Percentiles rank a stretch among this genome's conserved stretches.
phyloP scores from a whole-genome alignment of 1,140 invertebrate genomes.

The Trachymyrmex septentrionalis region DNA sequence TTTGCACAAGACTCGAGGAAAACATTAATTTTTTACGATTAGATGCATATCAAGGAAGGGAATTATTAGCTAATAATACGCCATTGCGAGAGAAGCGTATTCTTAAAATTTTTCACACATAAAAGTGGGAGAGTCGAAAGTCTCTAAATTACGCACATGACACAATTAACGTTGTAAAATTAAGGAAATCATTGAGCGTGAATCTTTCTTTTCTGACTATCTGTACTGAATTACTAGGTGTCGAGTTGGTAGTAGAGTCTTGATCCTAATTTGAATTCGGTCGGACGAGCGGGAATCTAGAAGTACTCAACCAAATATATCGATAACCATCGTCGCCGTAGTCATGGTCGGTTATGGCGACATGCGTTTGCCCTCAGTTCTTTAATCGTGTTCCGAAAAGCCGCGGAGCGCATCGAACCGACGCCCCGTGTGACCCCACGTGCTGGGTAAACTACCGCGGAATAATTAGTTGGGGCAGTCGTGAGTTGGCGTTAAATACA shows the following conservation, averaged over 20 bases:
- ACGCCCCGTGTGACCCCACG: conserved; percentile 70
- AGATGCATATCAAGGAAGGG: conserved; percentile 27
- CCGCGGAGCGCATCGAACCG: conserved; percentile 82
- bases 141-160: conserved; percentile 20
- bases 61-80: conserved; percentile 38
- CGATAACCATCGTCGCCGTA: conserved; percentile 73
- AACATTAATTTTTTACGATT: background rate
- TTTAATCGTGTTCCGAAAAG: conserved; percentile 81
- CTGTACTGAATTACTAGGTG: conserved; percentile 37
- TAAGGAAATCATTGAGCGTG: conserved; percentile 38
- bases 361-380: conserved; percentile 68
- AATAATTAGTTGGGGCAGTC: conserved; percentile 82
- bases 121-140: background rate
- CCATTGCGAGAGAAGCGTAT: background rate
- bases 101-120: conserved; percentile 14
- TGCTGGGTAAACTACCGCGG: conserved; percentile 63
- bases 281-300: conserved; percentile 27
- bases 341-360: conserved; percentile 73
- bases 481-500: conserved; percentile 79
- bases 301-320: conserved; percentile 1
- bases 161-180: conserved; percentile 15
- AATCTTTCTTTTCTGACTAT: conserved; percentile 42
- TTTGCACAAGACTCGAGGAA: background rate
- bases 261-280: background rate
- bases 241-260: background rate